phyloP scores from a whole-genome alignment of 2,888 invertebrate species.

The Chironomus riparius region DNA sequence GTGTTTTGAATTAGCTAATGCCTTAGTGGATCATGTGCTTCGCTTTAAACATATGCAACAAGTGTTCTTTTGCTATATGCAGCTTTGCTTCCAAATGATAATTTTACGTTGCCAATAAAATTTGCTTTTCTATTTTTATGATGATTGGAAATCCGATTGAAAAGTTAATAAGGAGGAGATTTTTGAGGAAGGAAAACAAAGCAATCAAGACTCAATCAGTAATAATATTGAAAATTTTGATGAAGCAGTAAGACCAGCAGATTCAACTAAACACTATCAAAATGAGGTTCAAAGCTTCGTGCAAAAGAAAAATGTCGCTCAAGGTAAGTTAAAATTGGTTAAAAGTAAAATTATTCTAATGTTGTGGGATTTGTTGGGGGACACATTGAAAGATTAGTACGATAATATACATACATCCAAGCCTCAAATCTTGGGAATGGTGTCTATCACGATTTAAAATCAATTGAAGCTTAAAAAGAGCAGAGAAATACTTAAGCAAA shows the following conservation, averaged over 20 bases:
- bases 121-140: background rate
- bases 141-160: background rate
- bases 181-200: background rate
- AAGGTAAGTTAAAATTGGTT: background rate
- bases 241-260: background rate
- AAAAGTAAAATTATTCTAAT: no score
- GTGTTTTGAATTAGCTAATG: no score
- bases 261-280: background rate
- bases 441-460: no score
- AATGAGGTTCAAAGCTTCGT: slow-evolving; percentile 14
- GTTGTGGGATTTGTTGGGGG: no score
- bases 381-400: no score
- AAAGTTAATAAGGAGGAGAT: background rate
- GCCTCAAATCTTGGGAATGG: no score
- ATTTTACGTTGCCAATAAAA: background rate
- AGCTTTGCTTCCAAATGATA: background rate
- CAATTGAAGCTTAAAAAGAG: no score
- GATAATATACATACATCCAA: no score
- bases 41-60: background rate
- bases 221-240: background rate
- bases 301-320: slow-evolving; percentile 19
- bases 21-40: background rate
- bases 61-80: no score
- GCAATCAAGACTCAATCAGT: background rate
- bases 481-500: no score